phyloP scores from a whole-genome alignment of 2,888 invertebrate genomes.

The Ephialtes manifestator region DNA sequence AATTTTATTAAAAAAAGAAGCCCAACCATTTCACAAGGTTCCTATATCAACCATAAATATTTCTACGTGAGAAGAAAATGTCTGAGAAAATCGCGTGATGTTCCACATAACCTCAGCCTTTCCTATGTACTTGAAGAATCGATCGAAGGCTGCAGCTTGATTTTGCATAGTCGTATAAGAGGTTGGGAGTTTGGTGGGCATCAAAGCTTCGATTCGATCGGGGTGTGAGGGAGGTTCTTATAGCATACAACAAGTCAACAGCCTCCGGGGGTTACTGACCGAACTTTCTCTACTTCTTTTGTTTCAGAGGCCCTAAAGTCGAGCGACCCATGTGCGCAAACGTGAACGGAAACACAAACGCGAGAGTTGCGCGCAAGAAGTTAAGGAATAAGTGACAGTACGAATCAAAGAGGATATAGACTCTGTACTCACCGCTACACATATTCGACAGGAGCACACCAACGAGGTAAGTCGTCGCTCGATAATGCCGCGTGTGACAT shows the following conservation, averaged over 20 bases:
- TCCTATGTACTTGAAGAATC: slow-evolving; percentile 37
- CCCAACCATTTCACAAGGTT: too few relatives aligned
- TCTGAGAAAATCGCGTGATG: background rate
- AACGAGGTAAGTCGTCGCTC: slow-evolving; percentile 49
- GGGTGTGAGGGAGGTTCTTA: slow-evolving; percentile 20
- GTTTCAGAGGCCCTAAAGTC: slow-evolving; percentile 54
- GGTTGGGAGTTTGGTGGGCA: slow-evolving; percentile 52
- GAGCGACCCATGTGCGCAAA: slow-evolving; percentile 17
- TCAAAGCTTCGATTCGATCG: slow-evolving; percentile 57
- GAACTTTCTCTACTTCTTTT: slow-evolving; percentile 63
- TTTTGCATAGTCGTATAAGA: slow-evolving; percentile 42
- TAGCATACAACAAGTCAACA: slow-evolving; percentile 55
- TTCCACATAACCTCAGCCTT: background rate
- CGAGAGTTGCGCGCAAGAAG: background rate
- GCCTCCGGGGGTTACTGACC: slow-evolving; percentile 65
- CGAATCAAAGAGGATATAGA: slow-evolving; percentile 22
- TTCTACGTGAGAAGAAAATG: too few relatives aligned
- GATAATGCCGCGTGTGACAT: background rate
- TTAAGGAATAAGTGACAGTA: slow-evolving; percentile 44
- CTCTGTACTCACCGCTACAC: slow-evolving; percentile 27
- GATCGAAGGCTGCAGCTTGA: slow-evolving; percentile 48
- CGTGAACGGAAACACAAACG: slow-evolving; percentile 5
- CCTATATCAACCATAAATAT: too few relatives aligned
- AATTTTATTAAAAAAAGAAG: too few relatives aligned
- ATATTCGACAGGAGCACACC: slow-evolving; percentile 62